Conservation (phyloP, 2,797 vertebrate genomes). For the Buceros bicornis region DNA sequence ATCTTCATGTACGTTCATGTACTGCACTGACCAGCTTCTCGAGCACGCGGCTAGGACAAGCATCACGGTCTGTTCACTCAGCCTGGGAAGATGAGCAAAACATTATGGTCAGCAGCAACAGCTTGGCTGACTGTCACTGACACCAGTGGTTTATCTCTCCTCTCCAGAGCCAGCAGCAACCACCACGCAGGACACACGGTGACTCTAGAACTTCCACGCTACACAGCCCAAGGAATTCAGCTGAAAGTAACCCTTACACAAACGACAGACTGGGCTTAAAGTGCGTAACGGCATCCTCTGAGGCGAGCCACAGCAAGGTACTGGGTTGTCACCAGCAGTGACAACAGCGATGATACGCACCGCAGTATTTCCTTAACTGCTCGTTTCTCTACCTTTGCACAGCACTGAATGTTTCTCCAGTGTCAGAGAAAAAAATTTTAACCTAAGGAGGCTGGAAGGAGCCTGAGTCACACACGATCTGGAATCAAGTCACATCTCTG, state of each 20-base stretch:
- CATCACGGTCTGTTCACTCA: accelerated
- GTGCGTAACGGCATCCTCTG: not conserved
- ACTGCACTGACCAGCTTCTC: not conserved
- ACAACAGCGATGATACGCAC: not conserved
- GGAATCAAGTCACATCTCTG: not conserved
- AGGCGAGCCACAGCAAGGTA: not conserved
- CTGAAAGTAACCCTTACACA: not conserved
- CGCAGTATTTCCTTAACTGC: too few relatives aligned
- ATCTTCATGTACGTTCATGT: accelerated
- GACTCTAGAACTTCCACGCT: not conserved
- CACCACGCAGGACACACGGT: not conserved
- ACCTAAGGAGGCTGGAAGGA: not conserved
- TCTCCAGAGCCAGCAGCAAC: not conserved
- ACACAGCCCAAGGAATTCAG: not conserved
- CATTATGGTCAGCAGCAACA: not conserved
- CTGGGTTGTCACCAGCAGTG: not conserved
- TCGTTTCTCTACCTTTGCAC: not conserved
- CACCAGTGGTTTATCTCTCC: not conserved
- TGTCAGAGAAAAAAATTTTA: not conserved
- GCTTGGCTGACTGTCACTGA: not conserved
- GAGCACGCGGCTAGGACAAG: accelerated
- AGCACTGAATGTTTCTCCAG: not conserved
- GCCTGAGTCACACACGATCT: not conserved
- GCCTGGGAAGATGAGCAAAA: not conserved
- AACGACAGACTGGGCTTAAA: not conserved